Evolutionary conservation across 2,113 vertebrate genomes (phyloP).

Genomic region (Podiceps cristatus): DNA sequence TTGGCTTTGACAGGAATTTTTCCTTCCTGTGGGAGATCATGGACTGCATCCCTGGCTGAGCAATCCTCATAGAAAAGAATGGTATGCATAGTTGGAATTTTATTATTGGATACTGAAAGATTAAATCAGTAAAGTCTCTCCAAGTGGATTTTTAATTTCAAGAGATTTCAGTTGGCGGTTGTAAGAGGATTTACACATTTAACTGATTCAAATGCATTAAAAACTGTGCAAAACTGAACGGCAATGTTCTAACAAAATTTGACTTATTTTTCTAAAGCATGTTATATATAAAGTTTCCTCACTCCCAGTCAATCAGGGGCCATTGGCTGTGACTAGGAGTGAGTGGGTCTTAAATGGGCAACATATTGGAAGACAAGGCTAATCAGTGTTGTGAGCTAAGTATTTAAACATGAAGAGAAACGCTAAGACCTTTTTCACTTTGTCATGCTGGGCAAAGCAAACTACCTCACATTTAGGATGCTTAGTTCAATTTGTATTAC

Average conservation of each 20-base stretch:
- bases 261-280: background rate
- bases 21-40: background rate
- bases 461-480: background rate
- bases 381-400: background rate
- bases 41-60: background rate
- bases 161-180: background rate
- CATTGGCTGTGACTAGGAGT: background rate
- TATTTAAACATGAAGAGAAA: conserved; percentile 22
- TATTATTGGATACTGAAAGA: background rate
- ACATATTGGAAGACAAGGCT: conserved; percentile 24
- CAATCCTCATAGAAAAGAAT: background rate
- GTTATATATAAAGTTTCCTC: background rate
- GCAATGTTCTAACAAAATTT: background rate
- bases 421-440: background rate
- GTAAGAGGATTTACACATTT: background rate
- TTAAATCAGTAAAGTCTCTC: background rate
- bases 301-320: background rate
- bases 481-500: conserved; percentile 9
- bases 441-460: background rate
- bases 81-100: background rate
- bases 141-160: background rate
- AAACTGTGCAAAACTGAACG: background rate
- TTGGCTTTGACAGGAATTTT: background rate
- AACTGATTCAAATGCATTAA: background rate
- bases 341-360: background rate